phyloP scores from a whole-genome alignment of 2,113 vertebrate genomes.

The Gallinago undulata region DNA sequence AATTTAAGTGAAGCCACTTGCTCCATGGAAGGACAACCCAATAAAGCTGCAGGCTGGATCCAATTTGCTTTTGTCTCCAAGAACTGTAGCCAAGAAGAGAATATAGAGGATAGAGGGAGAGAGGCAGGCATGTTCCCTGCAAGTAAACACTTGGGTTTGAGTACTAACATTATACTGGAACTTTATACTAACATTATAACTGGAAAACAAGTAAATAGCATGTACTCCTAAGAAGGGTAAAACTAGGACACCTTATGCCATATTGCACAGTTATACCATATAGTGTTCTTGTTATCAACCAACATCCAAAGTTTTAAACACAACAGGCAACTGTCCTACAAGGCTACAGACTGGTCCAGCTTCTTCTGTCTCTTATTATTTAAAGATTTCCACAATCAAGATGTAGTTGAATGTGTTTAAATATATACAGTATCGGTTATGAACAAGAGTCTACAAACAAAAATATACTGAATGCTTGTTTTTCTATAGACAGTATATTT shows the following conservation, averaged over 20 bases:
- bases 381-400: not conserved
- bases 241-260: not conserved
- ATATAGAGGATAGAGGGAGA: not conserved
- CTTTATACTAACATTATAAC: not conserved
- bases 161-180: not conserved
- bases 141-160: not conserved
- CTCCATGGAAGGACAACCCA: not conserved
- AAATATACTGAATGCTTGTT: not conserved
- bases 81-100: not conserved
- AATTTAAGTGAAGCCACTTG: not conserved
- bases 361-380: not conserved
- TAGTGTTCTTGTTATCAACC: accelerated
- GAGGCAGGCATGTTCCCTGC: not conserved
- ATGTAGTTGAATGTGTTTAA: not conserved
- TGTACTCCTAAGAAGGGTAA: accelerated
- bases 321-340: not conserved
- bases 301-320: not conserved
- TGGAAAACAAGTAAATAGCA: not conserved
- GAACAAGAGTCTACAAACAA: not conserved
- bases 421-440: not conserved
- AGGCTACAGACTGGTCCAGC: not conserved
- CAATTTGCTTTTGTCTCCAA: not conserved
- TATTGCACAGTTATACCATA: not conserved
- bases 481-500: not conserved
- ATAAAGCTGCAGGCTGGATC: not conserved